A percentile compares a stretch with the other conserved stretches of the same genome.
Conservation (phyloP, 2,113 vertebrate genomes). For the Monopterus albus region DNA sequence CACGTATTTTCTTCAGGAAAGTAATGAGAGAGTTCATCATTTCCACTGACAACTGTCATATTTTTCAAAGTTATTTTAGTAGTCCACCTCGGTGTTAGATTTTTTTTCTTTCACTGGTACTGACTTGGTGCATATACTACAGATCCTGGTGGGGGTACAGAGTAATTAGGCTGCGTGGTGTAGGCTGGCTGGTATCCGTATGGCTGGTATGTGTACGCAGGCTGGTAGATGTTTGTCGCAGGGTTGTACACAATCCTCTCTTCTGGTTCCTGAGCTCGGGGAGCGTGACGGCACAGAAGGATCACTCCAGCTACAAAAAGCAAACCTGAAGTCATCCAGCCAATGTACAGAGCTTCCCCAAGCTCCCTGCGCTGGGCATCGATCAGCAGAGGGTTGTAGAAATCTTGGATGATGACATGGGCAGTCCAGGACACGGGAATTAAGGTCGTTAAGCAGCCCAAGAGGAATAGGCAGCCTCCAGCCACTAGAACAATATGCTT, state of each 20-base stretch:
- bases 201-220: slow-evolving; percentile 66
- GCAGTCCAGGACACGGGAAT: slow-evolving; percentile 85
- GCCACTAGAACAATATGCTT: slow-evolving; percentile 81
- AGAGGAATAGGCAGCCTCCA: slow-evolving; percentile 81
- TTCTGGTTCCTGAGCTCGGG: slow-evolving; percentile 67
- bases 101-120: slow-evolving; percentile 47
- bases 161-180: slow-evolving; percentile 72
- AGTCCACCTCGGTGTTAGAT: too few relatives aligned
- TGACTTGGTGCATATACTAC: slow-evolving; percentile 69
- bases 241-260: slow-evolving; percentile 63
- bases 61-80: too few relatives aligned
- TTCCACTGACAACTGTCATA: not conserved
- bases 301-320: slow-evolving; percentile 83
- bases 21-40: too few relatives aligned
- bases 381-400: slow-evolving; percentile 84
- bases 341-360: slow-evolving; percentile 85
- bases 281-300: slow-evolving; percentile 83
- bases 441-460: slow-evolving; percentile 75
- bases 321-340: slow-evolving; percentile 81
- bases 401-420: slow-evolving; percentile 81
- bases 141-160: slow-evolving; percentile 69
- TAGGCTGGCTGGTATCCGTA: slow-evolving; percentile 71
- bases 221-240: slow-evolving; percentile 60
- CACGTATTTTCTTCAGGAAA: slow-evolving; percentile 7
- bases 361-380: slow-evolving; percentile 84